Conservation (phyloP, 2,113 vertebrate species). For the Barbus barbus region DNA sequence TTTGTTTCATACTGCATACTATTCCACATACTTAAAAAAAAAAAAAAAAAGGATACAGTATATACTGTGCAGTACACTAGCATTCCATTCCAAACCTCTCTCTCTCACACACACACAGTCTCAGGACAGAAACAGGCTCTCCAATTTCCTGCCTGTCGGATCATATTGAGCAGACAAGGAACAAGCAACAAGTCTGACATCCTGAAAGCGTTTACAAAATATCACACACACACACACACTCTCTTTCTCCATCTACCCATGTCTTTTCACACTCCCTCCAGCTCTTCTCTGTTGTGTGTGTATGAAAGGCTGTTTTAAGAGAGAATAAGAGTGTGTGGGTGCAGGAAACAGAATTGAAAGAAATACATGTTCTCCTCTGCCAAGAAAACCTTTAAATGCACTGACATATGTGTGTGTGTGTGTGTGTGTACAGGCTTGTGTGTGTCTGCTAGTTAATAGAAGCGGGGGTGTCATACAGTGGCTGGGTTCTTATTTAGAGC, state of each 20-base stretch:
- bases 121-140: conserved; percentile 39
- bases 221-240: neutral
- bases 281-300: neutral
- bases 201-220: conserved; percentile 43
- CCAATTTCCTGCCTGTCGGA: conserved; percentile 59
- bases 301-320: neutral
- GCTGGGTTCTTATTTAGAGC: conserved; percentile 40
- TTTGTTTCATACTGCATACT: too few species aligned
- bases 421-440: neutral
- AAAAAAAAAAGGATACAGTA: neutral
- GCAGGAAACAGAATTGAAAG: neutral
- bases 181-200: conserved; percentile 54
- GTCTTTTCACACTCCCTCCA: conserved; percentile 13
- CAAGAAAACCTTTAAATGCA: neutral
- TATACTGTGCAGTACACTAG: neutral
- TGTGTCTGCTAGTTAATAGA: conserved; percentile 31
- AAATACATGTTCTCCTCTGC: neutral
- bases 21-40: too few species aligned
- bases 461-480: conserved; percentile 36
- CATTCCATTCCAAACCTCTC: too few species aligned
- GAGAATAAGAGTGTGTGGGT: neutral
- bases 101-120: neutral
- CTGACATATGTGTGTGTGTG: neutral
- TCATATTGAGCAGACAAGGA: conserved; percentile 46
- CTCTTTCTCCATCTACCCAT: neutral